Evolutionary conservation across 1,140 invertebrate species (phyloP).

Genomic region (Hyles euphorbiae): DNA sequence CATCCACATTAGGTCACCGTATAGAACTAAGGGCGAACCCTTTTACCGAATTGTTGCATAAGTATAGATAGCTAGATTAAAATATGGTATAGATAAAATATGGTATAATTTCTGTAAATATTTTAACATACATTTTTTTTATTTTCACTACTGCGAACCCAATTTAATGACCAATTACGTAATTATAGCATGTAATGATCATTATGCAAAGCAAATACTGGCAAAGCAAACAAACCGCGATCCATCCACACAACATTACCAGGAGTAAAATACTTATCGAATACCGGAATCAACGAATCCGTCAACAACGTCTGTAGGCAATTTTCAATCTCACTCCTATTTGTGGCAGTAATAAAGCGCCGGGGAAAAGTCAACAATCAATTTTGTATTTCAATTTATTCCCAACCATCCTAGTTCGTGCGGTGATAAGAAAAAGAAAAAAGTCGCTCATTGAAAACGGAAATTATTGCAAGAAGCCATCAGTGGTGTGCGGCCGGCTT

Average conservation of each 20-base stretch:
- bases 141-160: too few species aligned
- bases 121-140: too few species aligned
- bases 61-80: too few species aligned
- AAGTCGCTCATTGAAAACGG: constrained; percentile 74
- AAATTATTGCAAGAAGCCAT: constrained; percentile 76
- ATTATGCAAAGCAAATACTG: too few species aligned
- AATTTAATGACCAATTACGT: too few species aligned
- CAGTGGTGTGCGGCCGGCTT: constrained; percentile 66
- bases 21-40: too few species aligned
- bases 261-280: constrained; percentile 2
- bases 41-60: too few species aligned
- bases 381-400: constrained; percentile 77
- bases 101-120: too few species aligned
- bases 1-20: too few species aligned
- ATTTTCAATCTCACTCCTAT: constrained; percentile 74
- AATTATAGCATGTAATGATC: too few species aligned
- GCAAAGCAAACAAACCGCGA: too few species aligned
- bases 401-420: constrained; percentile 73
- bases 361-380: constrained; percentile 75
- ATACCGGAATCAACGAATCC: constrained; percentile 28
- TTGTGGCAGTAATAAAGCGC: constrained; percentile 74
- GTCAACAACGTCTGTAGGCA: constrained; percentile 61
- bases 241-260: neutral
- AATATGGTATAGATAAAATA: too few species aligned
- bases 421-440: constrained; percentile 72